Evolutionary conservation across 2,888 invertebrate species (phyloP).

Genomic region (Acholoe squamosa): DNA sequence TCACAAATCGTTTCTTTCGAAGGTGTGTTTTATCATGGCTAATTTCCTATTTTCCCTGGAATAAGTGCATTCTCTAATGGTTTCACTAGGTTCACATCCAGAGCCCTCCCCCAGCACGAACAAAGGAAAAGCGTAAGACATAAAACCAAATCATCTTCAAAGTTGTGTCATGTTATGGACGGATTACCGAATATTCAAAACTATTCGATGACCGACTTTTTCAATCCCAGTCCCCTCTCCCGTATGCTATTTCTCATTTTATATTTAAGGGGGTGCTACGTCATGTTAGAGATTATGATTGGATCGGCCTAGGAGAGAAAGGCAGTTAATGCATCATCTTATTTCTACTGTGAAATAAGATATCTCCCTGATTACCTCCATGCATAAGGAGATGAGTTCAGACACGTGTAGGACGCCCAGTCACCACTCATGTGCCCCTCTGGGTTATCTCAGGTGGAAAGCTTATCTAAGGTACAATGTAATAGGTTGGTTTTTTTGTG

Average conservation of each 20-base stretch:
- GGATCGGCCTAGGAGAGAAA: neutral
- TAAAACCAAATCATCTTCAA: neutral
- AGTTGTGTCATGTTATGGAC: neutral
- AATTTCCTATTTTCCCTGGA: neutral
- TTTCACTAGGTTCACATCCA: neutral
- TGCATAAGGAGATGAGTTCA: neutral
- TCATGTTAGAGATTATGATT: neutral
- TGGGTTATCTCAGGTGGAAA: neutral
- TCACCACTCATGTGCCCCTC: neutral
- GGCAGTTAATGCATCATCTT: neutral
- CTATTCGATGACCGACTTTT: neutral
- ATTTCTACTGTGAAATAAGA: neutral
- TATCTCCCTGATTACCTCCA: neutral
- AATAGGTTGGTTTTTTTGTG: no score
- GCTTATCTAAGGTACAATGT: no score
- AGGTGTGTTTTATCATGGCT: no score
- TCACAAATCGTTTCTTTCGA: no score
- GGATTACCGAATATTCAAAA: slow-evolving; percentile 20
- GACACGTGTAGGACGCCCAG: neutral
- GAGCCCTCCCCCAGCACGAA: neutral
- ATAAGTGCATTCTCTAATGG: neutral
- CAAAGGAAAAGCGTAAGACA: neutral
- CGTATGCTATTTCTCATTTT: no score
- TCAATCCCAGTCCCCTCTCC: neutral
- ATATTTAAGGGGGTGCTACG: neutral